A percentile compares a stretch with the other conserved stretches of the same genome.
Evolutionary conservation across 2,888 invertebrate species (phyloP).

Genomic region (Gastrophysa polygoni): DNA sequence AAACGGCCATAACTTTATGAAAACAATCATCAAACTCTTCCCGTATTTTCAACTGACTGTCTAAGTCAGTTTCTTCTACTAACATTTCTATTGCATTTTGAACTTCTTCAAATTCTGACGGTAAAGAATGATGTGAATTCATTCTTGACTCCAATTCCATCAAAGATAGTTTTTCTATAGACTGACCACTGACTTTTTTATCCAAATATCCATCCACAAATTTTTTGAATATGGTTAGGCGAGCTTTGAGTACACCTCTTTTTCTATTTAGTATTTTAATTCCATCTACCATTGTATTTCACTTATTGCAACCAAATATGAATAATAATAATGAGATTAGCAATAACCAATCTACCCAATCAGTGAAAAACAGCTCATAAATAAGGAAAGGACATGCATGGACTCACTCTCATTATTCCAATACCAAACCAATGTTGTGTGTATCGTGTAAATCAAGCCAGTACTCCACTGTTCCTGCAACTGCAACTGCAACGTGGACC

Average conservation of each 20-base stretch:
- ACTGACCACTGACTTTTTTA: neutral
- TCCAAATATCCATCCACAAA: conserved; percentile 11
- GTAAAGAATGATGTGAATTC: conserved; percentile 1
- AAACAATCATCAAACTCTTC: conserved; percentile 12
- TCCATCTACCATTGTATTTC: conserved; percentile 7
- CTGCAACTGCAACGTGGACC: neutral
- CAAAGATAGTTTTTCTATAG: conserved; percentile 9
- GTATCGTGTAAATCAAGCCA: neutral
- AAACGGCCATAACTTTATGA: conserved; percentile 7
- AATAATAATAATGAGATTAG: neutral
- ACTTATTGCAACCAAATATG: neutral
- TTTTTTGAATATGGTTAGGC: conserved; percentile 11
- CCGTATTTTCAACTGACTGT: conserved; percentile 8
- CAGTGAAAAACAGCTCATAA: neutral
- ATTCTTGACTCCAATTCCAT: conserved; percentile 13
- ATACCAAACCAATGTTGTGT: neutral
- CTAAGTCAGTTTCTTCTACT: conserved; percentile 4
- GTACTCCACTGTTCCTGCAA: neutral
- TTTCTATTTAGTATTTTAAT: conserved; percentile 12
- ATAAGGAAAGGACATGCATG: neutral
- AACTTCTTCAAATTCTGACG: conserved; percentile 11
- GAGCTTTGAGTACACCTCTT: conserved; percentile 12
- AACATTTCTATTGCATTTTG: conserved; percentile 8
- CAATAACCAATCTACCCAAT: neutral
- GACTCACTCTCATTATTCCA: neutral